phyloP scores from a whole-genome alignment of 2,797 vertebrate genomes.

The Cynopterus sphinx region DNA sequence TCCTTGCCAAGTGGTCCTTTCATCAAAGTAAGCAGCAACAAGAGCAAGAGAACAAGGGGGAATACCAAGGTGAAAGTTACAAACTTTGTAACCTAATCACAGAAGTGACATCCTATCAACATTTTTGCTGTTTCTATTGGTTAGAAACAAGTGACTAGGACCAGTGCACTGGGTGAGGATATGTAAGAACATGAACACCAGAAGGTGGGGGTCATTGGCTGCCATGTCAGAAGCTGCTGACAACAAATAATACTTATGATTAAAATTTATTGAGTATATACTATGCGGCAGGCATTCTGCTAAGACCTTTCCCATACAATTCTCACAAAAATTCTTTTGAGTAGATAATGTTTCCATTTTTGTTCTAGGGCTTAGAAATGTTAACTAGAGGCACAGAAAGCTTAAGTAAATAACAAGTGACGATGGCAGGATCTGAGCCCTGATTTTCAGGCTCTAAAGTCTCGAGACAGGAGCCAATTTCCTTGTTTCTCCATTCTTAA shows the following conservation, averaged over 20 bases:
- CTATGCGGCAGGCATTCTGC: neutral
- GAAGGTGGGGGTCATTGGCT: neutral
- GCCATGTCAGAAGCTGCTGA: neutral
- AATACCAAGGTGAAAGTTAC: neutral
- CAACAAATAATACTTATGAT: neutral
- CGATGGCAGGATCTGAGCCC: neutral
- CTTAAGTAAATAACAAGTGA: neutral
- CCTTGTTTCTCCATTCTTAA: neutral
- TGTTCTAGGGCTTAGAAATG: neutral
- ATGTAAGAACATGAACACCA: neutral
- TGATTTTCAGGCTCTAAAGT: neutral
- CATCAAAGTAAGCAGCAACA: neutral
- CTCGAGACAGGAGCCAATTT: neutral
- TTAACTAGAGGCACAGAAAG: neutral
- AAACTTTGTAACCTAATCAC: neutral
- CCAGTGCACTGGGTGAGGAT: neutral
- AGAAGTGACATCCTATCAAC: neutral
- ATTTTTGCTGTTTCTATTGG: neutral
- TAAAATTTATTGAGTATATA: neutral
- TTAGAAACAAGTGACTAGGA: neutral
- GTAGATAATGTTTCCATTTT: neutral
- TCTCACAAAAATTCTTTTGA: neutral
- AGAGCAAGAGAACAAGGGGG: neutral
- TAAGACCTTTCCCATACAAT: neutral
- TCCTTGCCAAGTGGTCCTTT: conserved; percentile 2